Base-by-base conservation (phyloP, 2,888 invertebrate genomes). In the Acronicta psi region DNA sequence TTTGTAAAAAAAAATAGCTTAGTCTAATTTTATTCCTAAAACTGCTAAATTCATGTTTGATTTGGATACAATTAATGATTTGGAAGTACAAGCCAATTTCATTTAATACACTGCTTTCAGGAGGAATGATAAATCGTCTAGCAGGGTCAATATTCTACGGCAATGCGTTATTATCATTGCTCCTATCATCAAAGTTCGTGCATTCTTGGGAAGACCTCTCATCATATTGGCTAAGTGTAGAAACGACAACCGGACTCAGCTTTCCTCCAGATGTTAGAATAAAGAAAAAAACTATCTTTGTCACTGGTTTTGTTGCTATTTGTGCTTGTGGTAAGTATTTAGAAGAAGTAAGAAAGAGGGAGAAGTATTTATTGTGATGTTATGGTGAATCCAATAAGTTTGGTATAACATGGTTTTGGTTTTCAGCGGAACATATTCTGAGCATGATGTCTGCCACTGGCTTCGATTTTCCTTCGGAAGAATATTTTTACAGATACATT, bases 401-500 rank as follows among this genome's bases (percentile, higher is more conserved):
- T 4, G 1, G n/a, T 34, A 34, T n/a, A 25, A 5, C 1, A 0
- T 29, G 1, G 13, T 17, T 44, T 46, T 49, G 9, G 0, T 31
- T 86, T 89, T 45, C 77, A 96, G 96, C 94, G 53, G 96, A 96
- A 72, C 96, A 96, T 69, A 64, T 91, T 16, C 75, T 96, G 34
- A 95, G 96, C 46, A 95, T 96, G 88, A 77, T 95, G 40, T 93
- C 95, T 0, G 95, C 94, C 1, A 94, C 95, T 2, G 91, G 91
- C 3, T 76, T 89, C 0, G 76, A 84, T 34, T 81, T 81, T 37
- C 84, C 89, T 0, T 74, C 79, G 0, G 77, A 73, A n/a, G 86
- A 91, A 68, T 91, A 83, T 58, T 84, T 93, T 16, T 45, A 85
- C 11, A 74, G 74, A 16, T 93, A 93, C 46, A 89, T 91, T 56